Evolutionary conservation across 2,888 invertebrate genomes (phyloP), one percentile per base, ranked within the genome.

Genomic region (Andrena chrysosceles): DNA sequence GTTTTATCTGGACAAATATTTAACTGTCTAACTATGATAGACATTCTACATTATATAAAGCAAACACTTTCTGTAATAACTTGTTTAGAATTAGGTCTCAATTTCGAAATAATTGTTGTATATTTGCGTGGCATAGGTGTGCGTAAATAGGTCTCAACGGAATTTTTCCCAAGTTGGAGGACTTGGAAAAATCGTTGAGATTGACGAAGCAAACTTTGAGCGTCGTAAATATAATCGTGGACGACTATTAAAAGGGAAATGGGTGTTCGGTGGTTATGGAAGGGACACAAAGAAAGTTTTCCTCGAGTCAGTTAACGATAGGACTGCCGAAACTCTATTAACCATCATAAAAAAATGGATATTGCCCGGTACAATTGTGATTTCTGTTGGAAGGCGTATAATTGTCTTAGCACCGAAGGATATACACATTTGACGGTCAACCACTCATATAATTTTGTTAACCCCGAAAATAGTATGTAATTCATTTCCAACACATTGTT

Each of bases 361-460:
- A 20, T 20, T 35, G 7, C 23, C 13, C 10, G 26, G 35, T 3
- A 63, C 23, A 20, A 42, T 7, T 4, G 23, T 63, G 20, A 42
- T 42, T 20, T 63, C 5, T 63, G 42, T 6, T 63, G 63, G 63
- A 63, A 63, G 20, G 23, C 42, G 20, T 35, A 52, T 52, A 52
- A 52, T 52, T 52, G n/a, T 52, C n/a, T 52, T 20, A 52, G 49
- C 49, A 52, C 16, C n/a, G 49, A 52, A 20, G n/a, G n/a, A 16
- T 52, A 52, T 52, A 7, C 5, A 52, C 16, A 52, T 52, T 42
- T 42, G 42, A 42, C 42, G 42, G 13, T 42, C 42, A 42, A 42
- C 42, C 42, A 42, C n/a, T n/a, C n/a, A n/a, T n/a, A n/a, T n/a
- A n/a, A n/a, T n/a, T n/a, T n/a, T n/a, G n/a, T n/a, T n/a, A 52